phyloP scores from a whole-genome alignment of 2,888 invertebrate genomes.

The Dasysyrphus albostriatus region DNA sequence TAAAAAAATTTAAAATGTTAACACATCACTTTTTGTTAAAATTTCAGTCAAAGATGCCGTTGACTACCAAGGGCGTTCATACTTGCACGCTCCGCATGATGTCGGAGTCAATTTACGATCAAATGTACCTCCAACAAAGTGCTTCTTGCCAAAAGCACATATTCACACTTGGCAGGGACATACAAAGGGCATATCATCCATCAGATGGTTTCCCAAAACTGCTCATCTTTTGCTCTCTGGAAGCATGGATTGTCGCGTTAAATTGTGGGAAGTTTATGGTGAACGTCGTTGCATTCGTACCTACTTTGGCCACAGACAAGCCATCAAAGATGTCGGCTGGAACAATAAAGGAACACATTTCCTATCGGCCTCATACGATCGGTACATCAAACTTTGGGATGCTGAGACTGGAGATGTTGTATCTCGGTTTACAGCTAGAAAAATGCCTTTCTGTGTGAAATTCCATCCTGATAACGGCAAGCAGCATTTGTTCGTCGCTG shows the following conservation, averaged over 20 bases:
- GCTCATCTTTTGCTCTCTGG: slow-evolving; percentile 97
- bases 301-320: slow-evolving; percentile 98
- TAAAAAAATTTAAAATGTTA: background rate
- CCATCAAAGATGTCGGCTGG: slow-evolving; percentile 97
- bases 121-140: slow-evolving; percentile 95
- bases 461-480: slow-evolving; percentile 99
- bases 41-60: slow-evolving; percentile 93
- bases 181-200: slow-evolving; percentile 97
- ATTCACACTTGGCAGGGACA: slow-evolving; percentile 99
- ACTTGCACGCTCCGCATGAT: slow-evolving; percentile 96
- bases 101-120: slow-evolving; percentile 95
- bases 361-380: slow-evolving; percentile 98
- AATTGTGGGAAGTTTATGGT: slow-evolving; percentile 99
- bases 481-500: slow-evolving; percentile 98
- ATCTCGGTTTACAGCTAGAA: slow-evolving; percentile 95
- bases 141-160: slow-evolving; percentile 97
- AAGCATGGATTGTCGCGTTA: slow-evolving; percentile 98
- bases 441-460: slow-evolving; percentile 99
- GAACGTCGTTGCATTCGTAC: slow-evolving; percentile 96
- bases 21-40: background rate
- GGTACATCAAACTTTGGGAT: slow-evolving; percentile 99
- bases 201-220: slow-evolving; percentile 96
- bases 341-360: slow-evolving; percentile 97
- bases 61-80: slow-evolving; percentile 99
- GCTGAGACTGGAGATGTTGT: slow-evolving; percentile 97